These are phyloP conservation scores for Flexamia atlantica DNA, from an alignment of 2,888 invertebrate species.

Conservation along the genomic window DNA sequence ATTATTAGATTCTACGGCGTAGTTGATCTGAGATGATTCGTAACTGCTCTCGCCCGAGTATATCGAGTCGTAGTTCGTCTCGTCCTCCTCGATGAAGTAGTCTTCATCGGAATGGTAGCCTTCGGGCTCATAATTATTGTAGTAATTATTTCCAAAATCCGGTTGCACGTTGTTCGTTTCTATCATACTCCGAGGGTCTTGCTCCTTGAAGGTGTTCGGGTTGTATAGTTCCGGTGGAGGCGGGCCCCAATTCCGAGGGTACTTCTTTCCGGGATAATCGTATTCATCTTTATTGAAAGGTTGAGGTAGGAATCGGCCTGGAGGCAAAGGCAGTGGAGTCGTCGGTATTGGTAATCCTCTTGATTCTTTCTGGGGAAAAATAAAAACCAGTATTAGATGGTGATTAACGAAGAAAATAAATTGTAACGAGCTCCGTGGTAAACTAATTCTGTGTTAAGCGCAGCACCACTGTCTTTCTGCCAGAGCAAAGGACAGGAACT, in stretches of 20 bases:
- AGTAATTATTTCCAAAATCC: conserved; percentile 37
- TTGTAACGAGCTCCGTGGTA: too few relatives aligned
- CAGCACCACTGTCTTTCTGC: too few relatives aligned
- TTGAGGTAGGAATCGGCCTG: conserved; percentile 21
- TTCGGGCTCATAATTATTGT: conserved; percentile 6
- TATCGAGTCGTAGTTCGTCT: conserved; percentile 1
- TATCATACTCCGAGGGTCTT: conserved; percentile 27
- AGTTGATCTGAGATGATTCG: conserved; percentile 29
- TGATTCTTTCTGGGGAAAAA: conserved; percentile 25
- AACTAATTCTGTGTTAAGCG: too few relatives aligned
- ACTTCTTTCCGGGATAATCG: conserved; percentile 30
- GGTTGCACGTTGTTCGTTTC: conserved; percentile 17
- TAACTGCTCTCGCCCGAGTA: conserved; percentile 34
- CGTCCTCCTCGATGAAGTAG: conserved; percentile 16
- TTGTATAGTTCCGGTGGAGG: conserved; percentile 30
- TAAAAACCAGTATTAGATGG: too few relatives aligned
- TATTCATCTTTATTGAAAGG: conserved; percentile 29
- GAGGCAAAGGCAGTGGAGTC: conserved; percentile 22
- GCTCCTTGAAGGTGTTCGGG: conserved; percentile 20
- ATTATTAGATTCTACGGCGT: conserved; percentile 5
- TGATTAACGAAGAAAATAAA: too few relatives aligned
- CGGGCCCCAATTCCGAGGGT: conserved; percentile 31
- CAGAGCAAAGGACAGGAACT: too few relatives aligned
- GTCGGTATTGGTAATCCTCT: conserved; percentile 32
- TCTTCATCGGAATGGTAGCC: conserved; percentile 30